Percentiles rank a stretch among this genome's conserved stretches.
Conservation (phyloP, 1,140 invertebrate species). For the Zelostemma sp. region DNA sequence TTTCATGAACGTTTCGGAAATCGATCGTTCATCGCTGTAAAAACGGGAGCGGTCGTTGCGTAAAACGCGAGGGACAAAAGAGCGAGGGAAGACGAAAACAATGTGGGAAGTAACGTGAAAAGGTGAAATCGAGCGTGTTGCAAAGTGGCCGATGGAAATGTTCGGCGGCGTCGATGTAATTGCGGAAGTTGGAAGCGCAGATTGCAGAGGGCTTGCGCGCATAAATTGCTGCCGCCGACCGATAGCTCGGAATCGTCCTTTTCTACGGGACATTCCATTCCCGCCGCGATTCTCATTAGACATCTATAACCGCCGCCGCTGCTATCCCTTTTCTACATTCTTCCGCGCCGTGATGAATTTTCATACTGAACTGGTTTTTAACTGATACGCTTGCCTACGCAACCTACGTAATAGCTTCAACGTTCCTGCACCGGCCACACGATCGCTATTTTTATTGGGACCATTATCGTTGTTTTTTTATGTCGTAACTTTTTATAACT, state of each 20-base stretch:
- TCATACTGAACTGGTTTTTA: constrained; percentile 7
- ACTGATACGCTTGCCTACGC: neutral
- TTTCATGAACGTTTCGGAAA: too few species aligned
- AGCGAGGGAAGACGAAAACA: constrained; percentile 5
- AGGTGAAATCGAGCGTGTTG: constrained; percentile 2
- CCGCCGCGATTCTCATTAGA: constrained; percentile 4
- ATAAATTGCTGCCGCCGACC: constrained; percentile 1
- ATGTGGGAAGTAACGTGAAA: neutral
- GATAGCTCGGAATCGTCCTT: constrained; percentile 4
- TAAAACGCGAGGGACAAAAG: too few species aligned
- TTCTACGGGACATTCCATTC: constrained; percentile 1
- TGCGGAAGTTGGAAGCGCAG: neutral
- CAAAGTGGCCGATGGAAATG: neutral
- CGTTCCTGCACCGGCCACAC: neutral
- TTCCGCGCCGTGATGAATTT: constrained; percentile 8
- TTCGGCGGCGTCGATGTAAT: neutral
- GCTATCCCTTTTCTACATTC: constrained; percentile 20
- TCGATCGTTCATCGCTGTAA: too few species aligned
- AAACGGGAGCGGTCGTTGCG: too few species aligned
- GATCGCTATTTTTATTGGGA: neutral
- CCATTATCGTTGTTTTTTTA: constrained; percentile 3
- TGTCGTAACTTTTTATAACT: neutral
- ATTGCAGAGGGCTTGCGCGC: neutral
- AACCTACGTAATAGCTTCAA: neutral
- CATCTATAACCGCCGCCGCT: neutral